Evolutionary conservation across 2,888 invertebrate genomes (phyloP).

Genomic region (Cephus pygmeus): DNA sequence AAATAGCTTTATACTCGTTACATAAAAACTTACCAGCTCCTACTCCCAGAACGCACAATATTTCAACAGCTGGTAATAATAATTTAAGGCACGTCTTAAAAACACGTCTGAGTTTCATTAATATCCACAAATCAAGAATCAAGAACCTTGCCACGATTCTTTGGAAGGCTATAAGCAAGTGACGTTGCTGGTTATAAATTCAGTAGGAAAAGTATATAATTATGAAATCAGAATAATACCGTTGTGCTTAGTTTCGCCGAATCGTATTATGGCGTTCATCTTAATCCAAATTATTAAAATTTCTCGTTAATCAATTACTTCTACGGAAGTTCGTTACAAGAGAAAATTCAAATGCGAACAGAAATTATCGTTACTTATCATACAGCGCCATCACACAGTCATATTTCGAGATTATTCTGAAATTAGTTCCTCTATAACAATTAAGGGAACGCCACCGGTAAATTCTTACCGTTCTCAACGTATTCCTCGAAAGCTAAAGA

Average conservation of each 20-base stretch:
- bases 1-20: neutral
- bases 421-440: neutral
- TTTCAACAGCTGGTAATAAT: constrained; percentile 31
- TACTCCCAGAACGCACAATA: constrained; percentile 28
- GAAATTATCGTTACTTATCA: neutral
- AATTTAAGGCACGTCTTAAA: constrained; percentile 19
- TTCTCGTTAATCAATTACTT: neutral
- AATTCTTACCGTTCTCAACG: neutral
- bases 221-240: neutral
- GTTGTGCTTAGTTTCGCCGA: neutral
- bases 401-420: neutral
- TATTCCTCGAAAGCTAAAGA: neutral
- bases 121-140: constrained; percentile 44
- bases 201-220: neutral
- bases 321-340: neutral
- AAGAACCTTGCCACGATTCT: constrained; percentile 4
- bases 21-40: constrained; percentile 35
- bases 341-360: neutral
- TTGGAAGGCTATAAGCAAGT: neutral
- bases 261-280: neutral
- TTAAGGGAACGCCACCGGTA: neutral
- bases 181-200: neutral
- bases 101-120: constrained; percentile 31
- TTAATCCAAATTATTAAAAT: neutral
- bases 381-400: neutral